phyloP scores from a whole-genome alignment of 2,113 vertebrate species.

The Cebus imitator region DNA sequence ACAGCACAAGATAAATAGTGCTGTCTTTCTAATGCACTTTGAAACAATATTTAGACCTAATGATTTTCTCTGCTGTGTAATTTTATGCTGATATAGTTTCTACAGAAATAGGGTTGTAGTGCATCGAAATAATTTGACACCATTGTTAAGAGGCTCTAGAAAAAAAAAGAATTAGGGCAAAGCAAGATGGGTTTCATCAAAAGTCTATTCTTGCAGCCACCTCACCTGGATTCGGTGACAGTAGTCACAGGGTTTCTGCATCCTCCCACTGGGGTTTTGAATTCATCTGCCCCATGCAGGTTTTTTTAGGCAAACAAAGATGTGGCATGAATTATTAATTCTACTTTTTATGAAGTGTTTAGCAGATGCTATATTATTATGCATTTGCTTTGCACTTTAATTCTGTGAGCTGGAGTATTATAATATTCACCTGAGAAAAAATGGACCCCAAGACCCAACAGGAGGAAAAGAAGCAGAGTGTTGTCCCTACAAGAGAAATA shows the following conservation, averaged over 20 bases:
- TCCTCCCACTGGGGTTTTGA: neutral
- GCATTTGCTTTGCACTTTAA: neutral
- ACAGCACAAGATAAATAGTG: constrained; percentile 43
- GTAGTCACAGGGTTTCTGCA: neutral
- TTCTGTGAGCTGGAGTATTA: neutral
- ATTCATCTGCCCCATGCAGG: constrained; percentile 17
- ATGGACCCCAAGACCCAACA: neutral
- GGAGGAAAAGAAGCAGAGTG: neutral
- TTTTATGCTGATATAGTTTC: constrained; percentile 70
- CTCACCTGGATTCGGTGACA: neutral
- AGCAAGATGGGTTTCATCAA: neutral
- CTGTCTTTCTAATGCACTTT: constrained; percentile 71
- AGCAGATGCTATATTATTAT: constrained; percentile 15
- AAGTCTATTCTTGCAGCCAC: neutral
- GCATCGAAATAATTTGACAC: constrained; percentile 66
- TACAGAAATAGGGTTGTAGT: constrained; percentile 61
- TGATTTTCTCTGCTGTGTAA: constrained; percentile 71
- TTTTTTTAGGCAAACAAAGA: constrained; percentile 22
- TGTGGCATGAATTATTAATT: neutral
- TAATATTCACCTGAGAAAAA: constrained; percentile 11
- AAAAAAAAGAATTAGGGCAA: neutral
- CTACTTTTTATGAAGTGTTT: constrained; percentile 36
- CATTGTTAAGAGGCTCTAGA: constrained; percentile 52
- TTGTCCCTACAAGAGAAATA: neutral
- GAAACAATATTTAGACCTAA: constrained; percentile 69